Evolutionary conservation across 2,888 invertebrate species (phyloP), one percentile per base, ranked within the genome.

Genomic region (Mythimna albipuncta): DNA sequence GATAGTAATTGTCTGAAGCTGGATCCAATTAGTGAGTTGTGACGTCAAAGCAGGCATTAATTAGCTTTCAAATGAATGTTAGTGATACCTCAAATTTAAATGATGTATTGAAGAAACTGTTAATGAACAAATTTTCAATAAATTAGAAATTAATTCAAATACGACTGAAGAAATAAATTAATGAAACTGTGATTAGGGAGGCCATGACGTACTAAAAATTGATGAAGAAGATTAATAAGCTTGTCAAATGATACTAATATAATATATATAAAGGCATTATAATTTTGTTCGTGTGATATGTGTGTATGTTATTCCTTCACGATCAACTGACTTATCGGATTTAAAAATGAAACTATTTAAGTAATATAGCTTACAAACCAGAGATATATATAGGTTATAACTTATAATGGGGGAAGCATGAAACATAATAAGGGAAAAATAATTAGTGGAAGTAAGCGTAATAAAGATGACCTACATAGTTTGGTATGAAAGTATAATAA

Each of bases 1-100:
- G 74, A 81, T 81, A 50, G 61, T 11, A 59, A 64, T 69, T 74
- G 57, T 72, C 65, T 71, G 21, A 21, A 59, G 54, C n/a, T 73
- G 6, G 63, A 63, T 69, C 9, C 19, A 85, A 79, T 83, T 72
- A 72, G 59, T 44, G 35, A 19, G 54, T 21, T 55, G 19, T 58
- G 66, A 62, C 16, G 57, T 54, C 54, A 64, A 21, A 44, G n/a
- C 4, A 19, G 44, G 13, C 26, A 19, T 41, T 55, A 54, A 78
- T 59, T 55, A 4, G 5, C 10, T 5, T 65, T 57, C n/a, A n/a
- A 55, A 4, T 55, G 13, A 21, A 11, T 5, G 0, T 13, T 26
- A 11, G 55, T 6, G 16, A 19, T 47, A 19, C 16, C 47, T 21
- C 26, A 21, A 55, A 26, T 6, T 26, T 26, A 55, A 6, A 26